Base-by-base conservation (phyloP, 2,888 invertebrate genomes). In the Agriopis aurantiaria region DNA sequence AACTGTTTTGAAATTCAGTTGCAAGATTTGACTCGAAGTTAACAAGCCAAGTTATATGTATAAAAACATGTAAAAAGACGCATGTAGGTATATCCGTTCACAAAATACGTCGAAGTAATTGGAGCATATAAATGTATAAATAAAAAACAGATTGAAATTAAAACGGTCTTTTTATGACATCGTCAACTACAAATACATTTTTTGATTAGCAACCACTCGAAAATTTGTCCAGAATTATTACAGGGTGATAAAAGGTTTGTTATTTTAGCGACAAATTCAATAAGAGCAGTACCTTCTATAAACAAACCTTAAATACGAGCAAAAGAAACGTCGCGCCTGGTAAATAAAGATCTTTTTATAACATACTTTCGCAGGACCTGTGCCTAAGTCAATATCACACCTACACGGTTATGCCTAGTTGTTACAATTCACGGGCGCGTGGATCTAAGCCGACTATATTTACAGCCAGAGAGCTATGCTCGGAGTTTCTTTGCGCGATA, bases 271-370 rank as follows among this genome's bases (percentile, higher is more conserved):
- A 41, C 1, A 46, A 17, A 58, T 58, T 46, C 46, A 58, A 58
- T 48, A 58, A 46, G 8, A 46, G 0, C 11, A 43, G 43, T 45
- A 40, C 11, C 11, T 55, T 55, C 14, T 57, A 43, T 17, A 58
- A 46, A 71, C 6, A 57, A 33, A 5, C 33, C 33, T 33, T 33
- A 33, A 33, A 33, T 33, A 33, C 58, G 45, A 46, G 58, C 17
- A 12, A 23, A 46, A 58, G 45, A 45, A 45, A 58, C 46, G 45
- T 33, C 46, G 43, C 3, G 46, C n/a, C 58, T 23, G n/a, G 46
- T 48, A 58, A 58, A 58, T 48, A 58, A 33, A 46, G 46, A 46
- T 33, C 11, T 33, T 46, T 48, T 57, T 58, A 46, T 63, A 48
- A 46, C 58, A 48, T 8, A 23, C 58, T 33, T 48, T 46, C 33